These are phyloP conservation scores for Dryobates pubescens DNA, from an alignment of 2,797 vertebrate genomes.

Conservation along the genomic window DNA sequence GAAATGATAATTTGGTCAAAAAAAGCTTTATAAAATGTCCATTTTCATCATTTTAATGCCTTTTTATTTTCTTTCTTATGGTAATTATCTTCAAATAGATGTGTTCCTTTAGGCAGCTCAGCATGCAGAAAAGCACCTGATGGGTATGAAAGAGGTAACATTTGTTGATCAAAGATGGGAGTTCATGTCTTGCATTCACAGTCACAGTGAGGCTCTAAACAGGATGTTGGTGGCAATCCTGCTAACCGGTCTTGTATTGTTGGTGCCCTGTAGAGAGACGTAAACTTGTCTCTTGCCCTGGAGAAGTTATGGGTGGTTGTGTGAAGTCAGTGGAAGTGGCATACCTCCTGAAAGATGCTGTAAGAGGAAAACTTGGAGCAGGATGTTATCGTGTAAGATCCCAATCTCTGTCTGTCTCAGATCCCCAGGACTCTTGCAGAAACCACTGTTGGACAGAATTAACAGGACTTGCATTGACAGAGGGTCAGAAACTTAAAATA, in stretches of 20 bases:
- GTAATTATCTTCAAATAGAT: background rate
- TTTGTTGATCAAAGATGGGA: background rate
- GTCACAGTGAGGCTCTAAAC: background rate
- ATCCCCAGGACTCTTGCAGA: too few relatives aligned
- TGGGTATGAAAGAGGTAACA: background rate
- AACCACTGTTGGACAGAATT: too few relatives aligned
- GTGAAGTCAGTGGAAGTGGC: background rate
- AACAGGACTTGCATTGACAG: too few relatives aligned
- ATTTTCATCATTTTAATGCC: background rate
- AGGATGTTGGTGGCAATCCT: background rate
- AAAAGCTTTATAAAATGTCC: background rate
- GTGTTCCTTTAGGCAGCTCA: background rate
- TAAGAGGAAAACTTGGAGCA: background rate
- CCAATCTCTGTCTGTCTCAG: too few relatives aligned
- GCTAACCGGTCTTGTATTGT: background rate
- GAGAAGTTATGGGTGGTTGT: background rate
- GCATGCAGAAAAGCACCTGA: background rate
- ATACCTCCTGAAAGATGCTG: background rate
- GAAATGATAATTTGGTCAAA: background rate
- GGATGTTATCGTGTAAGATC: background rate
- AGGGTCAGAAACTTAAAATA: too few relatives aligned
- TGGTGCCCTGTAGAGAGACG: background rate
- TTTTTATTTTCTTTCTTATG: background rate
- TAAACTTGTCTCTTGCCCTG: background rate
- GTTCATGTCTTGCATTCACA: background rate